phyloP scores from a whole-genome alignment of 2,797 vertebrate genomes.

The Phoxinus dragarum region DNA sequence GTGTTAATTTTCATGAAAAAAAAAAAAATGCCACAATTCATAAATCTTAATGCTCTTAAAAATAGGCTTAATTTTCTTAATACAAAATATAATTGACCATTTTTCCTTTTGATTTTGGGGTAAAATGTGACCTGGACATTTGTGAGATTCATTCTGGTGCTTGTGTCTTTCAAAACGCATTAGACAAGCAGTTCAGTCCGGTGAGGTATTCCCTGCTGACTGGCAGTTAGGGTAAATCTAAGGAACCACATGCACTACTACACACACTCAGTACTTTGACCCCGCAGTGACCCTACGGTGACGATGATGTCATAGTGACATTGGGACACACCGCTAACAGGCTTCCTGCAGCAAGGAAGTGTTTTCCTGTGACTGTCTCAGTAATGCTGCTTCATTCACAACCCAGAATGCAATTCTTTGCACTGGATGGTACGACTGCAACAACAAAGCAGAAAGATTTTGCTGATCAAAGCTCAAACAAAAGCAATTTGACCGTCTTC shows the following conservation, averaged over 20 bases:
- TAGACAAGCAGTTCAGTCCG: neutral
- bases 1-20: neutral
- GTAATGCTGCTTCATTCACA: constrained; percentile 3
- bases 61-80: neutral
- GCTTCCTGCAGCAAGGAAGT: neutral
- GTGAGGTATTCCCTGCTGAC: constrained; percentile 31
- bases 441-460: constrained; percentile 1
- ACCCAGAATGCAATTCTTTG: neutral
- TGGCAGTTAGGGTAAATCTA: constrained; percentile 21
- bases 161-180: constrained; percentile 1
- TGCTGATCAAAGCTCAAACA: constrained; percentile 4
- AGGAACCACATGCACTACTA: neutral
- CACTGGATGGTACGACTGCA: neutral
- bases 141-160: neutral
- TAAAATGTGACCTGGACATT: neutral
- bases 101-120: neutral
- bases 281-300: constrained; percentile 4
- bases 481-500: neutral
- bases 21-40: neutral
- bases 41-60: neutral
- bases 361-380: neutral
- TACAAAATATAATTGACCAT: too few relatives aligned
- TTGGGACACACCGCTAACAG: neutral
- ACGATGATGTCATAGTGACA: constrained; percentile 17
- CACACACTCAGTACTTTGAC: constrained; percentile 3